These are phyloP conservation scores for Conomelus anceps DNA, from an alignment of 2,888 invertebrate genomes.

Conservation along the genomic window DNA sequence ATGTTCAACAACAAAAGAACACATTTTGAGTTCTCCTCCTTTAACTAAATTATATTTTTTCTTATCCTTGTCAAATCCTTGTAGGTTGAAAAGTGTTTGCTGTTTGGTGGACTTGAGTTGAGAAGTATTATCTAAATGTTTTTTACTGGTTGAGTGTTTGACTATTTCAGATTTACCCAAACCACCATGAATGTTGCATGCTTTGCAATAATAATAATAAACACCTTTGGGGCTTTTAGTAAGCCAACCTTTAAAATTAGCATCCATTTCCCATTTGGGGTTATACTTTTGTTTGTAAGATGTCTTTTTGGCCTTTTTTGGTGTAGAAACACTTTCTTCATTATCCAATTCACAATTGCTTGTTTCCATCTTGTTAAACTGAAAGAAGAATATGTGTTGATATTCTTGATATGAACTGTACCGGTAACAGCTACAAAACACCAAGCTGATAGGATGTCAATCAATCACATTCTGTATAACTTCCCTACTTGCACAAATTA, in stretches of 20 bases:
- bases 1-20: neutral
- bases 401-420: too few species aligned
- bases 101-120: too few species aligned
- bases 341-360: too few species aligned
- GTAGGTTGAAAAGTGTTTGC: too few species aligned
- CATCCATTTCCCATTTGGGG: neutral
- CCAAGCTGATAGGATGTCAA: too few species aligned
- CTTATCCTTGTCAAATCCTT: too few species aligned
- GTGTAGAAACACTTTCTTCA: neutral
- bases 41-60: neutral
- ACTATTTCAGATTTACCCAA: neutral
- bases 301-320: neutral
- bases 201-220: neutral
- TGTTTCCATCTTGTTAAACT: too few species aligned
- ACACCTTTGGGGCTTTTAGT: neutral
- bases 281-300: neutral
- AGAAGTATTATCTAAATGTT: neutral
- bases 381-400: too few species aligned
- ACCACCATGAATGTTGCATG: neutral
- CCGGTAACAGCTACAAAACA: too few species aligned
- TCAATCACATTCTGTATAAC: too few species aligned
- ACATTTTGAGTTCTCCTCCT: neutral
- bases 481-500: too few species aligned
- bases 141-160: neutral
- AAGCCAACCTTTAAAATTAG: neutral